Evolutionary conservation across 2,113 vertebrate genomes (phyloP).

Genomic region (Tricholaema leucomelas): DNA sequence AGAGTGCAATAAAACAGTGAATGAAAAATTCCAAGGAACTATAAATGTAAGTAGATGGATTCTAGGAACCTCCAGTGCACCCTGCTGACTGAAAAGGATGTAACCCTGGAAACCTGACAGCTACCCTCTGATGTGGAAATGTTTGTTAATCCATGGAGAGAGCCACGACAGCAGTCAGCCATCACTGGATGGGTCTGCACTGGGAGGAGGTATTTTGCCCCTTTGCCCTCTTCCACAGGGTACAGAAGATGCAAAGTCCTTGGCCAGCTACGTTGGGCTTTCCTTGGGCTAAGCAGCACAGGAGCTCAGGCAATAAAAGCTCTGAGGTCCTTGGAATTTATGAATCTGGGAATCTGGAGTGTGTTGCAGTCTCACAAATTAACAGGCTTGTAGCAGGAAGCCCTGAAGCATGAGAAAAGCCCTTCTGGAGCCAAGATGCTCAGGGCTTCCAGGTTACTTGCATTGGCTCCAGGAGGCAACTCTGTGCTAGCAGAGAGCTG

Average conservation of each 20-base stretch:
- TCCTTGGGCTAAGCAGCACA: neutral
- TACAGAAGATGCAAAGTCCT: neutral
- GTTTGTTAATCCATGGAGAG: neutral
- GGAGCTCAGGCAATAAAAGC: neutral
- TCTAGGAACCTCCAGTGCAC: neutral
- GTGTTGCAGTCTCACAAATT: neutral
- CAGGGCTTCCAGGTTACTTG: slow-evolving; percentile 10
- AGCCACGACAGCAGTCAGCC: neutral
- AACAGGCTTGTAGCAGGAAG: neutral
- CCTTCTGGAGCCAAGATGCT: neutral
- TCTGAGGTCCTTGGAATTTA: neutral
- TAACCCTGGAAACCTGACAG: neutral
- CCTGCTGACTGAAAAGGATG: neutral
- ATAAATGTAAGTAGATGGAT: neutral
- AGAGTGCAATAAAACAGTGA: neutral
- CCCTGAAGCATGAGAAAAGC: neutral
- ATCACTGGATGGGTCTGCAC: neutral
- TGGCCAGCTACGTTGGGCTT: neutral
- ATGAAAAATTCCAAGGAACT: neutral
- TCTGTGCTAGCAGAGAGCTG: neutral
- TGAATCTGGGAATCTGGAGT: neutral
- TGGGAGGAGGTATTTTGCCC: neutral
- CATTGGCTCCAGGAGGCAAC: neutral
- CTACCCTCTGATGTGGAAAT: neutral
- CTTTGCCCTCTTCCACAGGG: neutral